phyloP scores from a whole-genome alignment of 2,113 vertebrate genomes.

The Geococcyx californianus region DNA sequence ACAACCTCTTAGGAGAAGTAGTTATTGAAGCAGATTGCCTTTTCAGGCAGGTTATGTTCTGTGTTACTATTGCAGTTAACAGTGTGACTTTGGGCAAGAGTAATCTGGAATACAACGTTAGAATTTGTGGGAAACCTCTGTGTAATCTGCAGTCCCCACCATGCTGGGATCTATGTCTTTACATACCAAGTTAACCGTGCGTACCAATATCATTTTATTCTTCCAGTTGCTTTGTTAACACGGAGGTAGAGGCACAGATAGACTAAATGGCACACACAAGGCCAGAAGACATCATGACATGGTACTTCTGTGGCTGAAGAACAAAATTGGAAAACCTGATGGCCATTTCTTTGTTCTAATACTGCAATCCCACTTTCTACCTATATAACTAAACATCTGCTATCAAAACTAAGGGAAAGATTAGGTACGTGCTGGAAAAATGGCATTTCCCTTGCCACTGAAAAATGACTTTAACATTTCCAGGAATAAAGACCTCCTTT shows the following conservation, averaged over 20 bases:
- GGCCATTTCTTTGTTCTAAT: neutral
- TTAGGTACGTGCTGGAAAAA: constrained; percentile 55
- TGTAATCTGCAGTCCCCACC: neutral
- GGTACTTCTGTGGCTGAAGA: neutral
- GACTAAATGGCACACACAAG: neutral
- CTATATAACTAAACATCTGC: constrained; percentile 20
- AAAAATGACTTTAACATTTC: constrained; percentile 67
- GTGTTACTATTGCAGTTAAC: neutral
- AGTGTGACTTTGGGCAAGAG: neutral
- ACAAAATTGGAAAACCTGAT: neutral
- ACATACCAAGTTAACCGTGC: neutral
- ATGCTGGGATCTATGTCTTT: neutral
- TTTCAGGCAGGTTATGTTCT: neutral
- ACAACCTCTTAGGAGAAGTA: neutral
- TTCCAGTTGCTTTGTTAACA: neutral
- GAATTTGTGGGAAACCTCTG: neutral
- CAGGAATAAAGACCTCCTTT: constrained; percentile 62
- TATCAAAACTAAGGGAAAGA: constrained; percentile 37
- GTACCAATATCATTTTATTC: neutral
- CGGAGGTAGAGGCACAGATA: neutral
- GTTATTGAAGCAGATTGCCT: neutral
- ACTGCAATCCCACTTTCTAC: neutral
- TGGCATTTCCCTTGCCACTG: constrained; percentile 68
- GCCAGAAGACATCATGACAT: rapidly evolving
- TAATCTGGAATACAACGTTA: neutral